Base-by-base conservation (phyloP, 2,797 vertebrate species). In the Diplodus sargus region DNA sequence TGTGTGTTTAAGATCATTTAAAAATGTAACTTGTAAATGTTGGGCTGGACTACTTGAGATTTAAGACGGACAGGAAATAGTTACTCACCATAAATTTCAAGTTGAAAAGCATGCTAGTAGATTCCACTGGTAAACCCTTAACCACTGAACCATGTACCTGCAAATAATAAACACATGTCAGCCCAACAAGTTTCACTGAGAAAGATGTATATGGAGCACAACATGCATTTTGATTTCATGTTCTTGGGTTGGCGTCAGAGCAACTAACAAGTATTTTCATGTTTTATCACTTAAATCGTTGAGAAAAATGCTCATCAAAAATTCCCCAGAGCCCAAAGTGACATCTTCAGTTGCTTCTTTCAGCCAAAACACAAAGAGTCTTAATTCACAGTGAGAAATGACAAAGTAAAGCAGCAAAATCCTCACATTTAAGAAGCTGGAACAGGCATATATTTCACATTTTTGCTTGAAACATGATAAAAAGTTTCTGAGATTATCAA, bases 61-160 rank as follows among this genome's bases (percentile, higher is more conserved):
- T 20, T 14, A 39, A 66, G 57, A 45, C n/a, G 25, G 3, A 15
- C n/a, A 75, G 49, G 17, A 58, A 13, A 58, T 14, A 23, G 8
- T 15, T 16, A 91, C 92, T 94, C 75, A 95, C 95, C 93, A 94
- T 94, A 93, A 91, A 94, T 88, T 90, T 91, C 62, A 91, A 83
- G 79, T 79, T 78, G 85, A 84, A 90, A 77, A 84, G 83, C 94
- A 94, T 95, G 87, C 93, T 94, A 95, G 81, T 90, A 70, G 92
- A 79, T 87, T 93, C 79, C 80, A 82, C 85, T 70, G 73, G 79
- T 68, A 57, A 67, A 78, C 57, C 62, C 63, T 70, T 49, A 73
- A 85, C 63, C 63, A 61, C 75, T 84, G 75, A 63, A 78, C 82
- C 83, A 89, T 66, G 86, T 88, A 49, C 74, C 94, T 95, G 90